Evolutionary conservation across 2,888 invertebrate genomes (phyloP), one percentile per base, ranked within the genome.

Genomic region (Beris morrisii): DNA sequence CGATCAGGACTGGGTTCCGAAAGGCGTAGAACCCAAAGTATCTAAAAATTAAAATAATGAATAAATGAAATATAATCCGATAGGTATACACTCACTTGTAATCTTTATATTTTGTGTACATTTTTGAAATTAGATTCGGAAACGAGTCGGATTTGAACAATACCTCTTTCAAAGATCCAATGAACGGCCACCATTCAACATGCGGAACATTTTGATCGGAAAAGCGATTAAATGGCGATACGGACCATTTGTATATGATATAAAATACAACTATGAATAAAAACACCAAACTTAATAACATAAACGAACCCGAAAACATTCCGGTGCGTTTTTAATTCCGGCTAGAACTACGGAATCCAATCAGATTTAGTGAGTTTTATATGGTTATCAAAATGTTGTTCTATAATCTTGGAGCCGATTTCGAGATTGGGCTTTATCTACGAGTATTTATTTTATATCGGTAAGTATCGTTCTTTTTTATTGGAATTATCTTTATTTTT

Each of bases 21-120:
- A 82, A 79, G 68, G 81, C 80, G 61, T 73, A 82, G 52, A 73
- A 71, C 1, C 82, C 83, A 0, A 79, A 72, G 58, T 81, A 80
- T 67, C 82, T 82, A 61, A 3, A 46, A 9, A 4, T 5, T 13
- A 46, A 46, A 44, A 46, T 22, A 22, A 22, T 22, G 3, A 22
- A 1, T 22, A 22, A 22, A 22, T 22, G 22, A 22, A 22, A 22
- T 22, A 22, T 1, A 22, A 22, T 22, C 2, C 22, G 22, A 22
- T 22, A 22, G 3, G 22, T 22, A 22, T 1, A 22, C 22, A 22
- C 22, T 22, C 22, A 22, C 22, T 22, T 22, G 22, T 22, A 22
- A 22, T 22, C 22, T 22, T 22, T 22, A 22, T 22, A 22, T 22
- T 22, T 22, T 22, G 22, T 22, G 22, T 22, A 22, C 22, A 22